Evolutionary conservation across 1,140 invertebrate species (phyloP).

Genomic region (Ruditapes philippinarum): DNA sequence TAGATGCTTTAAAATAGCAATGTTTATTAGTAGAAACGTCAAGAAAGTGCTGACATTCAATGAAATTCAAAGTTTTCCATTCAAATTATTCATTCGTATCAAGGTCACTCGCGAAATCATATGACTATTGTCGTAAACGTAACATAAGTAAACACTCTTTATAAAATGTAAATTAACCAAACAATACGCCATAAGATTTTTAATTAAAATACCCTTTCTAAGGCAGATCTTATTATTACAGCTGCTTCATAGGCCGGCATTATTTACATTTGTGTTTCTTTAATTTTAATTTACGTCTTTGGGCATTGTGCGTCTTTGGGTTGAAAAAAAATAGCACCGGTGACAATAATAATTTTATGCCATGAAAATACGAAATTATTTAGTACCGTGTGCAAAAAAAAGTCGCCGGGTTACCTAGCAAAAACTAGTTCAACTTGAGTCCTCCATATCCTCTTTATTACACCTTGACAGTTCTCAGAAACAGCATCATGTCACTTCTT

Average conservation of each 20-base stretch:
- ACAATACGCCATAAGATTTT: no score
- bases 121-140: background rate
- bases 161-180: background rate
- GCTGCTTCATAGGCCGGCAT: conserved; percentile 38
- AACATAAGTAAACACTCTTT: background rate
- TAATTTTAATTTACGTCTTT: no score
- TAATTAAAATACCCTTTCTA: conserved; percentile 3
- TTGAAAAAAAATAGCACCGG: no score
- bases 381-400: conserved; percentile 1
- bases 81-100: no score
- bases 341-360: no score
- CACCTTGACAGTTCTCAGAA: background rate
- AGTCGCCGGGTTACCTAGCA: background rate
- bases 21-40: no score
- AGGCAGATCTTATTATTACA: background rate
- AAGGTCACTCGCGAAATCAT: conserved; percentile 13
- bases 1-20: no score
- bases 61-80: no score
- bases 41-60: no score
- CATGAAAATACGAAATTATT: background rate
- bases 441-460: background rate
- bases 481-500: conserved; percentile 86
- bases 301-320: no score
- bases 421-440: no score
- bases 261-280: background rate